Conservation (phyloP, 2,888 invertebrate genomes). For the Scaptomyza cyrtandrae region DNA sequence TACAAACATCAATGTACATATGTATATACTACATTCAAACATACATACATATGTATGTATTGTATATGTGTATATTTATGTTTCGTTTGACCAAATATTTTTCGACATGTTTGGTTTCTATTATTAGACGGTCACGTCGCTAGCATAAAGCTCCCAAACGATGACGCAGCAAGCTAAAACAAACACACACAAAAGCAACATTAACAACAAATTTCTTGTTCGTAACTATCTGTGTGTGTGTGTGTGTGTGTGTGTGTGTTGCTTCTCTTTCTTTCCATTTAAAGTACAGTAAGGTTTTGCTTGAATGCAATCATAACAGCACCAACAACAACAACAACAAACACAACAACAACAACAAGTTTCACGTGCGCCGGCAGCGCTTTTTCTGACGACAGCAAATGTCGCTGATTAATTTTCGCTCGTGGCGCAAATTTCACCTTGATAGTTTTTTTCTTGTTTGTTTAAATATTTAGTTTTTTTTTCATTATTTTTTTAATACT, state of each 20-base stretch:
- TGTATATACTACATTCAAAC: too few species aligned
- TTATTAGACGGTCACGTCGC: slow-evolving; percentile 66
- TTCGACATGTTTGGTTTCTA: slow-evolving; percentile 60
- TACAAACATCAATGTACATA: slow-evolving; percentile 10
- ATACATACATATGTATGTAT: slow-evolving; percentile 9
- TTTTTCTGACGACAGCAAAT: slow-evolving; percentile 7
- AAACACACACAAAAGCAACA: slow-evolving; percentile 20
- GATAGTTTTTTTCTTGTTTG: slow-evolving; percentile 1
- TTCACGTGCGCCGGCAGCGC: slow-evolving; percentile 23
- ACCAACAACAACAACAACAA: slow-evolving; percentile 21
- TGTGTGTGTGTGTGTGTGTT: background rate
- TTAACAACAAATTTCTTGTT: slow-evolving; percentile 30
- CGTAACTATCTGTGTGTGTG: too few species aligned
- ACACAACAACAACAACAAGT: slow-evolving; percentile 8
- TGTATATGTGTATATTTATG: slow-evolving; percentile 34
- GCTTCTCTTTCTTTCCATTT: slow-evolving; percentile 20
- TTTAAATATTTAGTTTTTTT: background rate
- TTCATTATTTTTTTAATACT: background rate
- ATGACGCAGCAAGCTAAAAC: slow-evolving; percentile 53
- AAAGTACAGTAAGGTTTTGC: slow-evolving; percentile 49
- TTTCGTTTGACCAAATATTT: slow-evolving; percentile 64
- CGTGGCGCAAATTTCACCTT: slow-evolving; percentile 38
- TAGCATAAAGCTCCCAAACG: slow-evolving; percentile 38
- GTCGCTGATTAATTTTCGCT: slow-evolving; percentile 32
- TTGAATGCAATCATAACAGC: slow-evolving; percentile 6